Base-by-base conservation (phyloP, 2,888 invertebrate species). In the Miltochrista miniata region DNA sequence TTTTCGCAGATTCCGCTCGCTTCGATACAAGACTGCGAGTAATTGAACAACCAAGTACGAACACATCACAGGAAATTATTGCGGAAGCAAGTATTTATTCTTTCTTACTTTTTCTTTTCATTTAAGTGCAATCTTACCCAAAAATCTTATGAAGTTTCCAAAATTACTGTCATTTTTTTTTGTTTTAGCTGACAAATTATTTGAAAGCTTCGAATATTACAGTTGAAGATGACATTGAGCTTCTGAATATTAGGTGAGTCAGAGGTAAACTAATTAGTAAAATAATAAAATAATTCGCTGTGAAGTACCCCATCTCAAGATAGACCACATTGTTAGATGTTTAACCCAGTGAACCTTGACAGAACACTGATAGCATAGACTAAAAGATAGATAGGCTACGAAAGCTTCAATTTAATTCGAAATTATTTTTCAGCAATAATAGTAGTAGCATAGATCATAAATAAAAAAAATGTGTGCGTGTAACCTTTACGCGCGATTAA, bases 211-310 rank as follows among this genome's bases (percentile, higher is more conserved):
- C 93, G 48, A 95, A 95, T 79, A 93, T 95, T 47, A 93, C 94
- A 12, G 71, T 91, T 64, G 85, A 88, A 50, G 94, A 93, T 74
- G 94, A 95, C 65, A 91, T 94, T 67, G 93, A 94, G 92, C 89
- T 96, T 66, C 88, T 95, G 69, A 95, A 94, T 73, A 93, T 95
- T 72, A 94, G 94, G 95, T 95, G 87, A 93, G 93, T n/a, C n/a
- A 29, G 12, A 24, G 4, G 10, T 2, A 30, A 37, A 11, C 10
- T 12, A 14, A 4, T 5, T 24, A 29, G 3, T 31, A 14, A 0
- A 30, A 5, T 1, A 45, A 12, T 1, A n/a, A n/a, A n/a, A n/a
- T n/a, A n/a, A n/a, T n/a, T n/a, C n/a, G n/a, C n/a, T n/a, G n/a
- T n/a, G n/a, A n/a, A n/a, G n/a, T n/a, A n/a, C n/a, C n/a, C n/a